Conservation (phyloP, 2,113 vertebrate species). For the Electrona antarctica region DNA sequence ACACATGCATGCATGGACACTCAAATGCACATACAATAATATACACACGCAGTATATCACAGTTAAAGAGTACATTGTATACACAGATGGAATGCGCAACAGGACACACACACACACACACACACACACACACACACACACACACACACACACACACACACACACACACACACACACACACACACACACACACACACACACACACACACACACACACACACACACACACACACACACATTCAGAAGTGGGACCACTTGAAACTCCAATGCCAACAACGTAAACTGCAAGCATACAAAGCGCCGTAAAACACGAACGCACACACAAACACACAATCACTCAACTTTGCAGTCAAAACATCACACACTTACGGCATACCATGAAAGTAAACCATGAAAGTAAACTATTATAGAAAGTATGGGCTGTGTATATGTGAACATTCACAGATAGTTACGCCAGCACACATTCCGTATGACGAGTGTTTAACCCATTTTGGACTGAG, state of each 20-base stretch:
- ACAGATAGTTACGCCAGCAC: too few relatives aligned
- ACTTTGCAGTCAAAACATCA: not conserved
- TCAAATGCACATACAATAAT: slow-evolving; percentile 5
- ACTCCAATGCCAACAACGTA: not conserved
- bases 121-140: slow-evolving; percentile 6
- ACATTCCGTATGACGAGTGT: too few relatives aligned
- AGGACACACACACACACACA: slow-evolving; percentile 13
- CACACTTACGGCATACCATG: not conserved
- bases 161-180: not conserved
- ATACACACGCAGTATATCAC: not conserved
- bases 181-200: not conserved
- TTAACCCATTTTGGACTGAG: too few relatives aligned
- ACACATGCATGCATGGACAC: not conserved
- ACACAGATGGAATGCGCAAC: not conserved
- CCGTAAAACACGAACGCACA: too few relatives aligned
- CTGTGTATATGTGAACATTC: too few relatives aligned
- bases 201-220: not conserved
- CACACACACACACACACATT: not conserved
- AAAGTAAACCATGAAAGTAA: not conserved
- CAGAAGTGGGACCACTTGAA: not conserved
- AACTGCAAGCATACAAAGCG: not conserved
- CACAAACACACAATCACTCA: not conserved
- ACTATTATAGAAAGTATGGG: not conserved
- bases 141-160: not conserved
- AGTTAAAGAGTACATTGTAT: too few relatives aligned